phyloP scores from a whole-genome alignment of 2,113 vertebrate species.

The Epinephelus cyanopodus region DNA sequence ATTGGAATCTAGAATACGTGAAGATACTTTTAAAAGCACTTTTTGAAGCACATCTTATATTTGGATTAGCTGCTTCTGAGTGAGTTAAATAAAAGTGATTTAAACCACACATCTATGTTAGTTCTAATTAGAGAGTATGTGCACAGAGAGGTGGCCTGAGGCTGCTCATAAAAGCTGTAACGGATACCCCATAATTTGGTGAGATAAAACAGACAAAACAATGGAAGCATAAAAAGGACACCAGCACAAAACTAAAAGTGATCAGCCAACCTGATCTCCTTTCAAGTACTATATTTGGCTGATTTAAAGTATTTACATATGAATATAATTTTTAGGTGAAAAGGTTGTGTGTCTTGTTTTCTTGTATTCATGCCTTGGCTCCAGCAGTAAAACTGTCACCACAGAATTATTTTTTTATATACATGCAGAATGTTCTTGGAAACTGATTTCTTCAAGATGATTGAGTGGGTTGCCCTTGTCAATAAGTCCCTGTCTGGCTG shows the following conservation, averaged over 20 bases:
- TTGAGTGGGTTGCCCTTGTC: slow-evolving; percentile 25
- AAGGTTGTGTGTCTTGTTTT: not conserved
- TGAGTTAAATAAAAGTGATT: slow-evolving; percentile 25
- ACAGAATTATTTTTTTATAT: not conserved
- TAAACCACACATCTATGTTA: slow-evolving; percentile 13
- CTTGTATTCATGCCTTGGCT: not conserved
- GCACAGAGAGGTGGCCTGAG: slow-evolving; percentile 10
- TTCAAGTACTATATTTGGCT: no score
- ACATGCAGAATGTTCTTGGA: slow-evolving; percentile 9
- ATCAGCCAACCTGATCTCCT: no score
- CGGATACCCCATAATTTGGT: slow-evolving; percentile 10
- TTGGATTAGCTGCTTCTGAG: not conserved
- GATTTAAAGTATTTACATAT: no score
- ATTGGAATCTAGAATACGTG: no score
- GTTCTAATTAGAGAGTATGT: slow-evolving; percentile 24
- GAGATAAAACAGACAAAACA: slow-evolving; percentile 11
- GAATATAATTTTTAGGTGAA: not conserved
- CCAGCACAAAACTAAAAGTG: no score
- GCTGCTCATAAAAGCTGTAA: slow-evolving; percentile 28
- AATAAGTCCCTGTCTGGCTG: slow-evolving; percentile 13
- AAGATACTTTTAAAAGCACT: no score
- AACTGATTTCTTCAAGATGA: slow-evolving; percentile 23
- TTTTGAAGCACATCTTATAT: not conserved
- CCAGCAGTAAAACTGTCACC: not conserved
- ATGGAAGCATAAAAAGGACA: slow-evolving; percentile 2